Conservation (phyloP, 2,888 invertebrate genomes). For the Myopa testacea region DNA sequence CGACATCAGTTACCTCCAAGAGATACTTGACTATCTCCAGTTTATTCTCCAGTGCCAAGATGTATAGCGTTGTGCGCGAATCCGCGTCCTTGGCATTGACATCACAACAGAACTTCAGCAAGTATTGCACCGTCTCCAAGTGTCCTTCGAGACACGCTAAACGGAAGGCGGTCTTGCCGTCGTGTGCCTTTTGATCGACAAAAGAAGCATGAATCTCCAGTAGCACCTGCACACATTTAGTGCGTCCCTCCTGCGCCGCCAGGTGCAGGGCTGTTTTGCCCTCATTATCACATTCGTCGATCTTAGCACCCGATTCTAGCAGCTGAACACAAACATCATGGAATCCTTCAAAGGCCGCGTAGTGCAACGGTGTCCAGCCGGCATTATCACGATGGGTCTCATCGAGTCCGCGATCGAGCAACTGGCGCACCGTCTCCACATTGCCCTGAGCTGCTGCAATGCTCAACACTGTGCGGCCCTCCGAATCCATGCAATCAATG, state of each 20-base stretch:
- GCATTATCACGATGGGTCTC: constrained; percentile 92
- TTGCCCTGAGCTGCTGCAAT: constrained; percentile 88
- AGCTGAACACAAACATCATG: constrained; percentile 67
- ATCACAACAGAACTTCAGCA: constrained; percentile 82
- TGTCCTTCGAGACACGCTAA: constrained; percentile 73
- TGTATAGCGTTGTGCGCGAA: constrained; percentile 90
- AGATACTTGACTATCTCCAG: constrained; percentile 86
- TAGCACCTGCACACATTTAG: constrained; percentile 71
- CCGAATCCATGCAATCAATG: constrained; percentile 93
- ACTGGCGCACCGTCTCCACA: constrained; percentile 88
- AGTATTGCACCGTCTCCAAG: constrained; percentile 74
- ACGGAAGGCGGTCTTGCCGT: constrained; percentile 89
- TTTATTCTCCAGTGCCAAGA: constrained; percentile 88
- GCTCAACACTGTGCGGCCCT: constrained; percentile 90
- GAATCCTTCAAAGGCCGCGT: constrained; percentile 90
- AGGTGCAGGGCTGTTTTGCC: constrained; percentile 89
- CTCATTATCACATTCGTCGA: constrained; percentile 91
- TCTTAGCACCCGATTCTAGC: constrained; percentile 87
- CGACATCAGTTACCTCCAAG: constrained; percentile 79
- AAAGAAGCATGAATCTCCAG: constrained; percentile 82
- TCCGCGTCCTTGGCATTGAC: constrained; percentile 92
- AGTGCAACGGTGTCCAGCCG: constrained; percentile 97
- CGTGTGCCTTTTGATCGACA: constrained; percentile 87
- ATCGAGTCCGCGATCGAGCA: constrained; percentile 88
- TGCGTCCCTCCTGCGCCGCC: constrained; percentile 90